phyloP scores from a whole-genome alignment of 2,888 invertebrate genomes.

The Pyrgus malvae region DNA sequence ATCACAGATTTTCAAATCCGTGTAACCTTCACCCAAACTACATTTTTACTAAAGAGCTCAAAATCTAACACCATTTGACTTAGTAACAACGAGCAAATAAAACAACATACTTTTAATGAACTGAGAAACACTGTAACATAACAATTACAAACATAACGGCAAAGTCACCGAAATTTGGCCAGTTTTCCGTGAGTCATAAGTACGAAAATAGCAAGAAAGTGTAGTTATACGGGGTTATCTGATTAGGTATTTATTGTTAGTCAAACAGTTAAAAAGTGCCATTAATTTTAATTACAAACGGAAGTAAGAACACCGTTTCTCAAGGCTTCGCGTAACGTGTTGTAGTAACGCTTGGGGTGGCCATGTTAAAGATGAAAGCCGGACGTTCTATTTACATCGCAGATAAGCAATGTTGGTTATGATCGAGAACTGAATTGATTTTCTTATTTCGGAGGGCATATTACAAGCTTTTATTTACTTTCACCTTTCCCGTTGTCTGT shows the following conservation, averaged over 20 bases:
- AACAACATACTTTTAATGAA: conserved; percentile 1
- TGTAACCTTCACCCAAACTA: too few relatives aligned
- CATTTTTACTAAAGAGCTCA: too few relatives aligned
- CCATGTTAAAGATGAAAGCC: background rate
- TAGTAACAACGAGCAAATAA: too few relatives aligned
- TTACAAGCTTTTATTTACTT: too few relatives aligned
- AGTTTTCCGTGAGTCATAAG: background rate
- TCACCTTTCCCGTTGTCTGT: too few relatives aligned
- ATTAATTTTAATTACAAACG: conserved; percentile 35
- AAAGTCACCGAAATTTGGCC: background rate
- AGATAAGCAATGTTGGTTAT: too few relatives aligned
- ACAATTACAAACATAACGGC: background rate
- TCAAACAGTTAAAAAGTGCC: conserved; percentile 28
- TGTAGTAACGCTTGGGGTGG: background rate
- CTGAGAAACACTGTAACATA: background rate
- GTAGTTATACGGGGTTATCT: conserved; percentile 10
- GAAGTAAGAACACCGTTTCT: conserved; percentile 28
- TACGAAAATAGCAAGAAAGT: conserved; percentile 5
- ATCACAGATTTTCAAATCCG: too few relatives aligned
- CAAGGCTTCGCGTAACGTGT: conserved; percentile 26
- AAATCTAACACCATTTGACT: too few relatives aligned
- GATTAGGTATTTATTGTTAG: conserved; percentile 23
- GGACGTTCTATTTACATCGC: background rate
- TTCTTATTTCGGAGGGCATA: too few relatives aligned
- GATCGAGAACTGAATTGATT: too few relatives aligned